Conservation (phyloP, 2,113 vertebrate species). For the Erinaceus europaeus region DNA sequence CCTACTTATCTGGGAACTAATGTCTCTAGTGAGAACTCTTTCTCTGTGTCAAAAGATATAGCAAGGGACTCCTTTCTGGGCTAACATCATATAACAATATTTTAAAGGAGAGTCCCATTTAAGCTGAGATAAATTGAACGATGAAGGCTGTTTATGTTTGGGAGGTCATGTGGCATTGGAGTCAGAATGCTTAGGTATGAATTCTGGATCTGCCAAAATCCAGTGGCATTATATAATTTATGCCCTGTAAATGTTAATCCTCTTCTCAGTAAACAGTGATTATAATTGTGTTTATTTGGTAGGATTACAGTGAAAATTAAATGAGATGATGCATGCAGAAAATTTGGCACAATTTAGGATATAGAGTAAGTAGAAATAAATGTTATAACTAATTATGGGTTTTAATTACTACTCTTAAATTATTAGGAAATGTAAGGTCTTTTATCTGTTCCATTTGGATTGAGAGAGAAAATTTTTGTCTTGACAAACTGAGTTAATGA, state of each 20-base stretch:
- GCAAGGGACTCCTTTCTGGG: background rate
- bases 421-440: background rate
- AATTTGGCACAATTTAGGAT: background rate
- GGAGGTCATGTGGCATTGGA: background rate
- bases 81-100: background rate
- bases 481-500: slow-evolving; percentile 13
- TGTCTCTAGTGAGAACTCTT: background rate
- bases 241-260: background rate
- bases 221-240: background rate
- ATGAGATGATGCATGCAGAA: background rate
- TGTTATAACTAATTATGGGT: background rate
- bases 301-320: background rate
- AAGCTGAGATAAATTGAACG: background rate
- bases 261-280: background rate
- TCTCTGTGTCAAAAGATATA: background rate
- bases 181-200: background rate
- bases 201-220: background rate
- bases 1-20: no score
- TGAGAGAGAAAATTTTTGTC: background rate
- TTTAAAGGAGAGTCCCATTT: background rate
- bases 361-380: background rate
- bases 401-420: background rate
- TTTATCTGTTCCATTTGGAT: background rate
- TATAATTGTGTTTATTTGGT: background rate
- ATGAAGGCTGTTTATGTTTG: background rate